Conservation (phyloP, 2,113 vertebrate species). For the Osmerus eperlanus region DNA sequence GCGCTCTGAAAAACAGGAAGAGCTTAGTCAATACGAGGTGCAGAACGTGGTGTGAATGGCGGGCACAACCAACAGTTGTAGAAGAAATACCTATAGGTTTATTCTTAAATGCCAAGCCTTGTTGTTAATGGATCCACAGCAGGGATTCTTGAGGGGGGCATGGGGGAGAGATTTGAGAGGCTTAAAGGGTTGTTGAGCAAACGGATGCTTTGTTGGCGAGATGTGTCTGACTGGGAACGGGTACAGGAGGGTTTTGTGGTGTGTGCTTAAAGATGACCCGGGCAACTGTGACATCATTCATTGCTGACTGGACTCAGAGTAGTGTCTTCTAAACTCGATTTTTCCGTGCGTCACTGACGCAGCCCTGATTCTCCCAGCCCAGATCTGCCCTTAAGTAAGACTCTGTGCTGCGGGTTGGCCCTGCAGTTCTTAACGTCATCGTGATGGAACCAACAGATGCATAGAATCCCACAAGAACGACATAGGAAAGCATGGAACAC, state of each 20-base stretch:
- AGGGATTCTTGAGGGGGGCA: not conserved
- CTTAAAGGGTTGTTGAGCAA: conserved; percentile 35
- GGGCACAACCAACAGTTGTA: too few species aligned
- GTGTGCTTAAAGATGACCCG: conserved; percentile 10
- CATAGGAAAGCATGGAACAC: too few species aligned
- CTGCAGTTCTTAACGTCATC: not conserved
- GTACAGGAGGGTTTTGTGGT: conserved; percentile 2
- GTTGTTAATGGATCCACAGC: not conserved
- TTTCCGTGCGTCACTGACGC: conserved; percentile 31
- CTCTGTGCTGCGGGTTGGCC: too few species aligned
- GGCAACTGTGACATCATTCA: conserved; percentile 39
- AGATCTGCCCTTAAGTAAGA: not conserved
- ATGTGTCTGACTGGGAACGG: conserved; percentile 30
- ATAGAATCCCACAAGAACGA: not conserved
- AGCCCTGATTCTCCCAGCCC: conserved; percentile 36
- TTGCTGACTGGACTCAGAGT: conserved; percentile 15
- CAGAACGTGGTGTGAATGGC: conserved; percentile 5
- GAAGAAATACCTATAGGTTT: too few species aligned
- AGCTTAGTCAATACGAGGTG: conserved; percentile 32
- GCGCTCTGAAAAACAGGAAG: not conserved
- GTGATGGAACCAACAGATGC: conserved; percentile 8
- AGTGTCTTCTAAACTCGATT: conserved; percentile 27
- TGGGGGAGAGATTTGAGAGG: conserved; percentile 40
- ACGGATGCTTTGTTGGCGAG: conserved; percentile 29
- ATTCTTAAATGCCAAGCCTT: too few species aligned